phyloP scores from a whole-genome alignment of 2,888 invertebrate genomes.

The Teinopalpus imperialis region DNA sequence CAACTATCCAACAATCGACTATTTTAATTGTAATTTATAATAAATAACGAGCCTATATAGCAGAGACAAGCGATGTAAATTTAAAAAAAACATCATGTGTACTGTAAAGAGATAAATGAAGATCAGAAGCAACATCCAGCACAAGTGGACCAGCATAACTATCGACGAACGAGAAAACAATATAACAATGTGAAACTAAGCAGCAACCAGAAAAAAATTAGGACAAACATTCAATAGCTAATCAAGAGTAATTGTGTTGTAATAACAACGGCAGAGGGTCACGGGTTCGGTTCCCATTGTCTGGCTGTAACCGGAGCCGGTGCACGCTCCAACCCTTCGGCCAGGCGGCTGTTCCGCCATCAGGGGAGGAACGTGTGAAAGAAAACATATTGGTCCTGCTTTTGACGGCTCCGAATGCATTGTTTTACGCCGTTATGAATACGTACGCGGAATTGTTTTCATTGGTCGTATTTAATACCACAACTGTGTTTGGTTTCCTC shows the following conservation, averaged over 20 bases:
- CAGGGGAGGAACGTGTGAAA: slow-evolving; percentile 42
- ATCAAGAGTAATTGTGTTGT: slow-evolving; percentile 43
- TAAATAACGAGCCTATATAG: too few species aligned
- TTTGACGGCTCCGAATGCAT: slow-evolving; percentile 30
- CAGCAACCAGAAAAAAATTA: slow-evolving; percentile 26
- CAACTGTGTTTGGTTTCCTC: too few species aligned
- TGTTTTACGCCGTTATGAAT: slow-evolving; percentile 28
- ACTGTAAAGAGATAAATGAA: too few species aligned
- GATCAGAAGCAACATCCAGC: too few species aligned
- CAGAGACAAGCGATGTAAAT: too few species aligned
- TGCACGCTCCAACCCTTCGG: slow-evolving; percentile 35
- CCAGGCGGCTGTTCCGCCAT: slow-evolving; percentile 23
- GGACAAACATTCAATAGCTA: slow-evolving; percentile 40
- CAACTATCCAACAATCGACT: too few species aligned
- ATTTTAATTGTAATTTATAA: too few species aligned
- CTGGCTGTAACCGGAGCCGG: slow-evolving; percentile 34
- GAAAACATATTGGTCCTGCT: slow-evolving; percentile 42
- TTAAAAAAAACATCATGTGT: too few species aligned
- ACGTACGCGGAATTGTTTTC: slow-evolving; percentile 15
- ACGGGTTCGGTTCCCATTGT: slow-evolving; percentile 34
- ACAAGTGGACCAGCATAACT: too few species aligned
- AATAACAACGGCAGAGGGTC: slow-evolving; percentile 35
- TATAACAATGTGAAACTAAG: slow-evolving; percentile 18
- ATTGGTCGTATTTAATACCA: slow-evolving; percentile 11
- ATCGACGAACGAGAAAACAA: background rate